Conservation (phyloP, 1,140 invertebrate genomes). For the Drosophila bocqueti region DNA sequence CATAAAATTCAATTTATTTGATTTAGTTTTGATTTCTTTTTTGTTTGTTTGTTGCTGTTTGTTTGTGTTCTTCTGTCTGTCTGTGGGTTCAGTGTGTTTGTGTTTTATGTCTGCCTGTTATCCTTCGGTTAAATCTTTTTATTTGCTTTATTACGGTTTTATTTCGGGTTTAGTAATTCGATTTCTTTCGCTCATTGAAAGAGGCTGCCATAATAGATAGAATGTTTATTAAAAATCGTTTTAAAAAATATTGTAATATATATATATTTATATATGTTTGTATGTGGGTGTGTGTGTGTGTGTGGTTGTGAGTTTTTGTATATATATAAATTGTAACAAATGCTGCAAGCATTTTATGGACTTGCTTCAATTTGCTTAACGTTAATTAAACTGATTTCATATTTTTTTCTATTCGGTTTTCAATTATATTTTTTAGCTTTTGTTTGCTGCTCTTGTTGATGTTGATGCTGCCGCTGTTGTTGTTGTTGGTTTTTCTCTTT, state of each 20-base stretch:
- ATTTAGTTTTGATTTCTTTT: constrained; percentile 52
- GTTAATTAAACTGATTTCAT: constrained; percentile 61
- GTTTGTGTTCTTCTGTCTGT: constrained; percentile 29
- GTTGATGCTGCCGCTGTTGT: constrained; percentile 23
- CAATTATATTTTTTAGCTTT: constrained; percentile 24
- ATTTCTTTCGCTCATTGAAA: constrained; percentile 60
- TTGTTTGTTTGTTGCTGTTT: constrained; percentile 31
- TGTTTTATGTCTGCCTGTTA: constrained; percentile 51
- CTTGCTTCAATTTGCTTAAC: constrained; percentile 73
- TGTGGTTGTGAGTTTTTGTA: not conserved
- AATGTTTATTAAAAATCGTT: constrained; percentile 80
- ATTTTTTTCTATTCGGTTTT: constrained; percentile 29
- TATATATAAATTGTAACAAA: constrained; percentile 74
- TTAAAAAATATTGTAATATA: constrained; percentile 72
- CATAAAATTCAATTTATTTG: constrained; percentile 79
- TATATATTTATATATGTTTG: constrained; percentile 60
- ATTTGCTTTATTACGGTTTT: constrained; percentile 34
- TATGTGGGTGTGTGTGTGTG: not conserved
- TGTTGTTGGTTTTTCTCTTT: constrained; percentile 13
- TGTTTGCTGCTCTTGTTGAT: constrained; percentile 4
- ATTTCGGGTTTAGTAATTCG: constrained; percentile 40
- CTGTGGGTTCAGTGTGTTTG: constrained; percentile 21
- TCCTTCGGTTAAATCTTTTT: constrained; percentile 43
- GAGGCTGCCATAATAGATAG: constrained; percentile 70
- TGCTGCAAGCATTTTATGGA: constrained; percentile 65